phyloP scores from a whole-genome alignment of 2,797 vertebrate species.

The Danio choprae region DNA sequence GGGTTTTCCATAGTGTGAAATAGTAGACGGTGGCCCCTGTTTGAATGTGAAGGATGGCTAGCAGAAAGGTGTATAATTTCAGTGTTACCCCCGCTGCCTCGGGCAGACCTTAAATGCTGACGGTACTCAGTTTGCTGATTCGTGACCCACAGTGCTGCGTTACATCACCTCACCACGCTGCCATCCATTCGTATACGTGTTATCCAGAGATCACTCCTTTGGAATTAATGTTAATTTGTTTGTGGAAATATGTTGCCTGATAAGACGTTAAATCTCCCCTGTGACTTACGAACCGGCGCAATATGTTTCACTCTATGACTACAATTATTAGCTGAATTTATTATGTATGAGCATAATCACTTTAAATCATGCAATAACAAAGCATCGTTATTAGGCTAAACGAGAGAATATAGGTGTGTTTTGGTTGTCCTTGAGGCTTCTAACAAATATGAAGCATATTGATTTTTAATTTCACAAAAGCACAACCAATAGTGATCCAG shows the following conservation, averaged over 20 bases:
- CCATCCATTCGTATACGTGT: conserved; percentile 40
- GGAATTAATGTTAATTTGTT: conserved; percentile 62
- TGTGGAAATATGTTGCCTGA: conserved; percentile 19
- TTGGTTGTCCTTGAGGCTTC: conserved; percentile 41
- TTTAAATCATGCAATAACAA: conserved; percentile 50
- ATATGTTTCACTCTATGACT: conserved; percentile 29
- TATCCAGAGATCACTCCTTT: conserved; percentile 57
- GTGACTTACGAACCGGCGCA: conserved; percentile 14
- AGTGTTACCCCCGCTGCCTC: conserved; percentile 84
- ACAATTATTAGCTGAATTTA: conserved; percentile 53
- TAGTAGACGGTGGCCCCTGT: conserved; percentile 66
- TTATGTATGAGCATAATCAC: conserved; percentile 51
- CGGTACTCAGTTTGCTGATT: conserved; percentile 75
- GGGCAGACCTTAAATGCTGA: conserved; percentile 72
- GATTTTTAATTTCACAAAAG: conserved; percentile 63
- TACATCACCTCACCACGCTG: conserved; percentile 59
- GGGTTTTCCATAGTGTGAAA: conserved; percentile 65
- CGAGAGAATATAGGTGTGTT: conserved; percentile 49
- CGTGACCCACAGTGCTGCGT: conserved; percentile 50
- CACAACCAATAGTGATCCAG: conserved; percentile 56
- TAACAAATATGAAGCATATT: conserved; percentile 60
- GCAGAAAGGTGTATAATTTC: conserved; percentile 77
- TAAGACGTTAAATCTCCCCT: conserved; percentile 22
- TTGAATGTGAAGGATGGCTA: conserved; percentile 69
- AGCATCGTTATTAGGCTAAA: conserved; percentile 36